Evolutionary conservation across 2,113 vertebrate genomes (phyloP), one percentile per base, ranked within the genome.

Genomic region (Glaucomys volans): DNA sequence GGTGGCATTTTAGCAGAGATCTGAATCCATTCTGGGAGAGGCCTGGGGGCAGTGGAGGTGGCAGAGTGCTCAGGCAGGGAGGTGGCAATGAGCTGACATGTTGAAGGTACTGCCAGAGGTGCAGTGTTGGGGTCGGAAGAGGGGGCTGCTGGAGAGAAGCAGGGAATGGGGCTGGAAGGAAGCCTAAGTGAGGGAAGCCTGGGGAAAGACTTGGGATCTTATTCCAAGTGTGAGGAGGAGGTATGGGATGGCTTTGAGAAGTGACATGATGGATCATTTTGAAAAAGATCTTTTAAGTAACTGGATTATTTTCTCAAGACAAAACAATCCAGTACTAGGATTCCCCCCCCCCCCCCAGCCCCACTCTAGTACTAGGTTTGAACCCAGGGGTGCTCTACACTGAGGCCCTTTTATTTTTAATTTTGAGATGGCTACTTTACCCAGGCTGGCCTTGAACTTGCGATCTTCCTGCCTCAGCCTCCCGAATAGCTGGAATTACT

Each of bases 281-380:
- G 79, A 67, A 85, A 28, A 79, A 88, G 64, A 5, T 52, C 54
- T 89, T n/a, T 0, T 57, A 12, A 64, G 37, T 81, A 85, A 37
- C 52, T n/a, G 14, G 37, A 40, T 37, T 54, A 57, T 59, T 85
- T 85, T 81, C 50, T 94, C 35, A 88, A 47, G n/a, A n/a, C n/a
- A n/a, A n/a, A n/a, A n/a, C n/a, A n/a, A n/a, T n/a, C n/a, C n/a
- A n/a, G n/a, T n/a, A n/a, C n/a, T n/a, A n/a, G n/a, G n/a, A n/a
- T n/a, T 12, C 1, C 4, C 12, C 30, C 30, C 30, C 30, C 13
- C 64, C 26, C 59, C 9, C 28, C 8, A n/a, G n/a, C n/a, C n/a
- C n/a, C n/a, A n/a, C n/a, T n/a, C n/a, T n/a, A n/a, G n/a, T 32
- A 67, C 32, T 67, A 12, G 35, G 35, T 8, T 69, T n/a, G 16